These are phyloP conservation scores for Procambarus virginalis DNA, from an alignment of 1,140 invertebrate species.

Conservation along the genomic window DNA sequence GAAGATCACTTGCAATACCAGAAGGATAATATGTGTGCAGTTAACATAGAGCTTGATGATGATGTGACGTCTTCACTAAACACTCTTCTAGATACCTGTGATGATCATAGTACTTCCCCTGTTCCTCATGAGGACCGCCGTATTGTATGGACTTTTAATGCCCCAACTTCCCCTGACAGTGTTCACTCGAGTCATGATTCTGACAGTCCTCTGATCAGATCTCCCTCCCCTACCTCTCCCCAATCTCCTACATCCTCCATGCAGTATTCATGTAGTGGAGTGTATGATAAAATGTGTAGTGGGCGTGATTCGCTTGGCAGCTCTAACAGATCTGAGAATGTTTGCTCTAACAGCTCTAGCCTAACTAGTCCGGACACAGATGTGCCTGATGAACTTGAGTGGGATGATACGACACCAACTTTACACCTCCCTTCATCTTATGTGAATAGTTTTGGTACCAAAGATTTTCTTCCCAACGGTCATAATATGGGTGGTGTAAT, in stretches of 20 bases:
- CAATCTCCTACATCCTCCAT: constrained; percentile 87
- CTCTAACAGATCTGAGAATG: constrained; percentile 66
- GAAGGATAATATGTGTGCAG: constrained; percentile 85
- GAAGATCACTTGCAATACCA: constrained; percentile 89
- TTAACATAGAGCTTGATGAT: constrained; percentile 89
- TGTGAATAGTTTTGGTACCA: constrained; percentile 51
- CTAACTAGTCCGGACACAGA: constrained; percentile 70
- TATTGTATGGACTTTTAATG: constrained; percentile 94
- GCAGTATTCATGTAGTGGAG: constrained; percentile 68
- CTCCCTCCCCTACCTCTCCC: constrained; percentile 84
- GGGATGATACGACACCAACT: constrained; percentile 69
- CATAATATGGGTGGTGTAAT: constrained; percentile 36
- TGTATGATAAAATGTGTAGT: constrained; percentile 69
- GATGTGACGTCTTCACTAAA: constrained; percentile 93
- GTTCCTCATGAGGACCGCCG: constrained; percentile 75
- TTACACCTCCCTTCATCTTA: constrained; percentile 57
- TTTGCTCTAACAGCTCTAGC: constrained; percentile 69
- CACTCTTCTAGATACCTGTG: constrained; percentile 87
- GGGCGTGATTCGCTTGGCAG: constrained; percentile 65
- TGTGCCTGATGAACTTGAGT: constrained; percentile 70
- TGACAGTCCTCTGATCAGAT: constrained; percentile 79
- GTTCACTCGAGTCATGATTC: constrained; percentile 79
- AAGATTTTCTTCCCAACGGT: constrained; percentile 58
- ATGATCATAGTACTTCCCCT: constrained; percentile 71
- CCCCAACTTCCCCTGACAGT: constrained; percentile 79